Evolutionary conservation across 2,113 vertebrate species (phyloP).

Genomic region (Oreochromis niloticus): DNA sequence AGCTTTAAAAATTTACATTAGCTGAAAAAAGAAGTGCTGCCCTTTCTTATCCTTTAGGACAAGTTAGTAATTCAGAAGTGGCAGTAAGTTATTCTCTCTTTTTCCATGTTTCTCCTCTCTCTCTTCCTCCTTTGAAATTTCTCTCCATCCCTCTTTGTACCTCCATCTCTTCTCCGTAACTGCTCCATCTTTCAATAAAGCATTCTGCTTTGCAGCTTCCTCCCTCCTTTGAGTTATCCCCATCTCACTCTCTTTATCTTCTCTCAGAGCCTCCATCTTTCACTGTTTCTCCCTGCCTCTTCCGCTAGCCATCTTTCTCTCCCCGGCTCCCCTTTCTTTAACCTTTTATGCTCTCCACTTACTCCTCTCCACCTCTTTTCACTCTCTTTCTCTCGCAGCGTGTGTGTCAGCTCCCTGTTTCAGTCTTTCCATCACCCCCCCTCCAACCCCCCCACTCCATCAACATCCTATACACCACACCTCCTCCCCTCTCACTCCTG

Average conservation of each 20-base stretch:
- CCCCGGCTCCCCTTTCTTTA: conserved; percentile 24
- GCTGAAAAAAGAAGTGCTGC: not conserved
- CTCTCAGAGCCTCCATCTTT: conserved; percentile 29
- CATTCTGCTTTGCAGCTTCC: conserved; percentile 7
- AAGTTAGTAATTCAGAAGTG: not conserved
- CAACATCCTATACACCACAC: conserved; percentile 15
- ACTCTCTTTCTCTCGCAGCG: not conserved
- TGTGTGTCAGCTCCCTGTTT: conserved; percentile 13
- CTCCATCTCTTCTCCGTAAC: not conserved
- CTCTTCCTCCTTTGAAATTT: not conserved
- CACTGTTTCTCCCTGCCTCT: conserved; percentile 16
- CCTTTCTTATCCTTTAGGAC: not conserved
- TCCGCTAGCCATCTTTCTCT: conserved; percentile 19
- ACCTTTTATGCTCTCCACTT: conserved; percentile 38
- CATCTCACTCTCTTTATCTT: conserved; percentile 34
- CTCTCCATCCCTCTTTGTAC: not conserved
- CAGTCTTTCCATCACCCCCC: conserved; percentile 24
- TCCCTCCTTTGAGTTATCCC: conserved; percentile 15
- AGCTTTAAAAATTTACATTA: not conserved
- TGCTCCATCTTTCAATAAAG: conserved; percentile 27
- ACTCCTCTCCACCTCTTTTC: conserved; percentile 12
- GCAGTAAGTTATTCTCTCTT: not conserved
- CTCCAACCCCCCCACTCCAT: not conserved
- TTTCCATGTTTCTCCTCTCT: not conserved
- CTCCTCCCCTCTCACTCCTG: not conserved